phyloP scores from a whole-genome alignment of 2,113 vertebrate species.

The Vulpes vulpes region DNA sequence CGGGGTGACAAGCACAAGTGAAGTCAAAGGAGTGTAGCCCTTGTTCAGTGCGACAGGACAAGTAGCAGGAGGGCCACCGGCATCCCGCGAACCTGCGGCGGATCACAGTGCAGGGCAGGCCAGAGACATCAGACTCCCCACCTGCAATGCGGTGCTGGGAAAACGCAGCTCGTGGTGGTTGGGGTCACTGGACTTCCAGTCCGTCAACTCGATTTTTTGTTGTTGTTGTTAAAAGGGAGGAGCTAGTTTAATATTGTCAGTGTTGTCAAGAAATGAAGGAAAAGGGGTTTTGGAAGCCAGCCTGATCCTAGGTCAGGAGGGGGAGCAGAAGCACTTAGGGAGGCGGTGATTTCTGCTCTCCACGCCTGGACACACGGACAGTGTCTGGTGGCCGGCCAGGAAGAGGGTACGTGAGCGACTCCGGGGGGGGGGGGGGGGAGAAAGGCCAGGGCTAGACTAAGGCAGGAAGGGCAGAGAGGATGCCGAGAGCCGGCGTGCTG shows the following conservation, averaged over 20 bases:
- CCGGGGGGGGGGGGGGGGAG: rapidly evolving
- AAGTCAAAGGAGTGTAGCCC: not conserved
- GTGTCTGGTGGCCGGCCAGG: rapidly evolving
- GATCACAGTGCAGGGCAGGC: not conserved
- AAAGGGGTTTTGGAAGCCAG: not conserved
- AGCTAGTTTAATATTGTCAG: not conserved
- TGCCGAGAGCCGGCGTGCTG: rapidly evolving
- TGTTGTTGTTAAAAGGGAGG: too few species aligned
- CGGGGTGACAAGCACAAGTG: rapidly evolving
- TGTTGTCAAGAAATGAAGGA: not conserved
- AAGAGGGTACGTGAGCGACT: not conserved
- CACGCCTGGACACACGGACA: rapidly evolving
- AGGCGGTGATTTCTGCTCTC: not conserved
- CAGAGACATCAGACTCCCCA: rapidly evolving
- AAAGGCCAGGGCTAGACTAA: rapidly evolving
- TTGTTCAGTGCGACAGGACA: not conserved
- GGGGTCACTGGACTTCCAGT: not conserved
- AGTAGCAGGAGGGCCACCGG: not conserved
- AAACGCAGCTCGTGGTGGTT: not conserved
- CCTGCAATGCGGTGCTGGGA: rapidly evolving
- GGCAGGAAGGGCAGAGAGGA: not conserved
- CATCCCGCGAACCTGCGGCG: rapidly evolving
- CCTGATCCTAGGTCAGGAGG: too few species aligned
- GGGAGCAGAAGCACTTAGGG: not conserved
- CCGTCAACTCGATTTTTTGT: not conserved